Evolutionary conservation across 1,140 invertebrate genomes (phyloP), one percentile per base, ranked within the genome.

Genomic region (Bombus impatiens): DNA sequence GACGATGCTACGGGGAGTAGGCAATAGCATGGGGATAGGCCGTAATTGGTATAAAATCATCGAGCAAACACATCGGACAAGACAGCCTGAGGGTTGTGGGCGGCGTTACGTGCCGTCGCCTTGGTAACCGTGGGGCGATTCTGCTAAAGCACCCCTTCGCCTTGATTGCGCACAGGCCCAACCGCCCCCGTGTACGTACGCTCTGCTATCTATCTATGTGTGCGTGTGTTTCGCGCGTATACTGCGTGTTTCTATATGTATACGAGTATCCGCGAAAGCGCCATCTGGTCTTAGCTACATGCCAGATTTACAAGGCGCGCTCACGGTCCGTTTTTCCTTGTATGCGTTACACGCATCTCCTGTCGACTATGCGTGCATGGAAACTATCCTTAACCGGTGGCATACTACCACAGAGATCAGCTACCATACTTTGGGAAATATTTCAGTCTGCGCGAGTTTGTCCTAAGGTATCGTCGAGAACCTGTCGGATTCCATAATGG

Each of bases 31-130:
- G 79, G 91, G 92, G 92, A 93, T 94, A 95, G 94, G 92, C 93
- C 93, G 93, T 95, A 95, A 95, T 95, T 95, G 95, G 94, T 94
- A 95, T 94, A 94, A 95, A 94, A 95, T 95, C 94, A 94, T 94
- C 93, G 94, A 95, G 94, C 95, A 95, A 95, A 95, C 94, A 95
- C 93, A 94, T 94, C 92, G 92, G 93, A 94, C 93, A 93, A 94
- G 93, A 94, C 92, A 94, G 94, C 91, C 92, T 70, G 93, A 92
- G 93, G 93, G 93, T 93, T 93, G 94, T 95, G 94, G 94, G 94
- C 94, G 94, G 93, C 68, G 92, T 93, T 94, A 93, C 94, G 95
- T 95, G 94, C 95, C 94, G 94, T 95, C 80, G 89, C 92, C 94
- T 53, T 93, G 94, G 94, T 92, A 93, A 95, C 94, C 90, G 65